Percentiles rank a stretch among this genome's conserved stretches.
phyloP scores from a whole-genome alignment of 2,113 vertebrate species.

The Microtus richardsoni region DNA sequence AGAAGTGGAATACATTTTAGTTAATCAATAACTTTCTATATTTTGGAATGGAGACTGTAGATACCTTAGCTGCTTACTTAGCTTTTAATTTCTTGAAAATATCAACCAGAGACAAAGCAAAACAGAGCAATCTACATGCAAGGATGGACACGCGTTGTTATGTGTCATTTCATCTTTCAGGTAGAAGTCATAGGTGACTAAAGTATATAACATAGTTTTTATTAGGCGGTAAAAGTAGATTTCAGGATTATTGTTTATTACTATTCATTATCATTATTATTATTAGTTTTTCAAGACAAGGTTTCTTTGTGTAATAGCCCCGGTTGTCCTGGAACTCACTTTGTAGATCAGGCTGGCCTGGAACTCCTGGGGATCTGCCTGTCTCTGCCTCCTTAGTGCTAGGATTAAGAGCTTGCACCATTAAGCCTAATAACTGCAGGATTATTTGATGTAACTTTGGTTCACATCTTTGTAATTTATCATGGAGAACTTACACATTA shows the following conservation, averaged over 20 bases:
- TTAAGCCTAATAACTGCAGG: too few relatives aligned
- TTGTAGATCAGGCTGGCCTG: too few relatives aligned
- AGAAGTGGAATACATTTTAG: constrained; percentile 50
- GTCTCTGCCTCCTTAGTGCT: not conserved
- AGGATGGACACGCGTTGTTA: not conserved
- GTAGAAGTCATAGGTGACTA: not conserved
- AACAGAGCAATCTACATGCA: not conserved
- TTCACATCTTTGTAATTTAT: not conserved
- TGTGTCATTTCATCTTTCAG: constrained; percentile 41
- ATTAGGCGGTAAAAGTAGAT: constrained; percentile 9
- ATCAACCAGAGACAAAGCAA: not conserved
- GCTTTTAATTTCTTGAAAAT: constrained; percentile 56
- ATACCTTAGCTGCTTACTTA: not conserved
- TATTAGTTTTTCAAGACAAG: not conserved
- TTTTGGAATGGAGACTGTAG: constrained; percentile 45
- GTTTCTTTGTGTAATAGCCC: not conserved
- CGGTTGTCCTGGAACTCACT: too few relatives aligned
- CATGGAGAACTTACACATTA: not conserved
- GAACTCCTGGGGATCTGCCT: too few relatives aligned
- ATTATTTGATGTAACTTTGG: not conserved
- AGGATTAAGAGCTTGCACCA: not conserved
- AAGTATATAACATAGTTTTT: not conserved
- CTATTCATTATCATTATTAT: not conserved
- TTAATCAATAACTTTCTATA: constrained; percentile 53
- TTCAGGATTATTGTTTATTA: not conserved